Percentiles rank a stretch among this genome's conserved stretches.
phyloP scores from a whole-genome alignment of 2,113 vertebrate species.

The Dolichallabes microphthalmus region DNA sequence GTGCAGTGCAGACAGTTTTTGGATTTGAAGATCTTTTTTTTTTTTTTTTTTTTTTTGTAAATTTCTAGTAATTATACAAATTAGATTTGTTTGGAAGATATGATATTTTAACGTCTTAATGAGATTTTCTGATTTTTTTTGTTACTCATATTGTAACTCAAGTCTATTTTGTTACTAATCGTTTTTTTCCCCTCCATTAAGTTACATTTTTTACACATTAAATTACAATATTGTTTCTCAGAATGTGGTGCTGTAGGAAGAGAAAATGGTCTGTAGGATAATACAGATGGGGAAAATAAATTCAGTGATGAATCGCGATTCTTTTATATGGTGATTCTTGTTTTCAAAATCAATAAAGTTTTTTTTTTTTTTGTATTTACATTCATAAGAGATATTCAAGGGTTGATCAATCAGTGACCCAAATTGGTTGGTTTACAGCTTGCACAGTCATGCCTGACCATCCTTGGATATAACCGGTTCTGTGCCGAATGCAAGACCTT shows the following conservation, averaged over 20 bases:
- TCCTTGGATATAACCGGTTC: no score
- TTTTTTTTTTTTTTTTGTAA: neutral
- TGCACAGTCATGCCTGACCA: no score
- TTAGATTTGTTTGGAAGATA: neutral
- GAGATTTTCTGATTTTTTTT: neutral
- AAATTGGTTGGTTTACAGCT: no score
- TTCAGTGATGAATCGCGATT: neutral
- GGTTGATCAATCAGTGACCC: no score
- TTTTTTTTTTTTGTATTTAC: no score
- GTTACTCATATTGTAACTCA: slow-evolving; percentile 2
- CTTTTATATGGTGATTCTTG: no score
- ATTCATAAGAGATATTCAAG: no score
- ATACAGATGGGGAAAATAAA: no score
- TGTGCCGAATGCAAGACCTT: no score
- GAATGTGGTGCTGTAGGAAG: neutral
- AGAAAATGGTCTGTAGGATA: neutral
- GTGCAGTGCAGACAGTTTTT: neutral
- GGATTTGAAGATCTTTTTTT: neutral
- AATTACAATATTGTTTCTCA: neutral
- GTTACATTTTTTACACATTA: neutral
- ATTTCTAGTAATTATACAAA: neutral
- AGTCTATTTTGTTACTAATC: neutral
- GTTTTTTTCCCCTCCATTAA: neutral
- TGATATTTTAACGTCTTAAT: neutral
- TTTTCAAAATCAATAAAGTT: no score